Conservation (phyloP, 2,888 invertebrate genomes). For the Nipponacmea schrenckii region DNA sequence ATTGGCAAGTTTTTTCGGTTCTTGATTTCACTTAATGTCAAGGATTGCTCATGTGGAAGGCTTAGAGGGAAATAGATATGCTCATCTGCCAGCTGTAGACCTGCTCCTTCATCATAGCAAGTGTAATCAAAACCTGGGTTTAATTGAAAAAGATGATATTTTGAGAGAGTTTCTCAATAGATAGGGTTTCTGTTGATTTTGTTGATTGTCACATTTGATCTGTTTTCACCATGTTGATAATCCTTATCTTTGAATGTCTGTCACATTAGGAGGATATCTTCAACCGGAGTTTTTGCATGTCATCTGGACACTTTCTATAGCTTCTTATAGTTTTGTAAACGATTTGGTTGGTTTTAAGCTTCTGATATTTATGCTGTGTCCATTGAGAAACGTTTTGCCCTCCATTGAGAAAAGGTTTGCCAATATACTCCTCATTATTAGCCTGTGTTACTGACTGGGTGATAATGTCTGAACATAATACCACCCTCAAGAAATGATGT, state of each 20-base stretch:
- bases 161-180: background rate
- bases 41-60: background rate
- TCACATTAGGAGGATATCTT: background rate
- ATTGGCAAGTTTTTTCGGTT: too few species aligned
- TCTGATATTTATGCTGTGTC: too few species aligned
- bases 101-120: too few species aligned
- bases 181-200: conserved; percentile 1
- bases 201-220: background rate
- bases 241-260: background rate
- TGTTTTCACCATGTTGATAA: background rate
- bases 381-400: too few species aligned
- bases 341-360: background rate
- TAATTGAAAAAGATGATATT: background rate
- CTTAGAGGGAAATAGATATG: background rate
- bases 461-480: too few species aligned
- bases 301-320: too few species aligned
- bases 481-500: too few species aligned
- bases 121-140: background rate
- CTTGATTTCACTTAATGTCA: background rate
- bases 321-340: background rate
- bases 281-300: too few species aligned
- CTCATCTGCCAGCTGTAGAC: background rate
- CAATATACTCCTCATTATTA: too few species aligned
- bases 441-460: too few species aligned
- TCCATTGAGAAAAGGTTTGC: too few species aligned